Evolutionary conservation across 2,113 vertebrate species (phyloP).

Genomic region (Ptyas mucosa): DNA sequence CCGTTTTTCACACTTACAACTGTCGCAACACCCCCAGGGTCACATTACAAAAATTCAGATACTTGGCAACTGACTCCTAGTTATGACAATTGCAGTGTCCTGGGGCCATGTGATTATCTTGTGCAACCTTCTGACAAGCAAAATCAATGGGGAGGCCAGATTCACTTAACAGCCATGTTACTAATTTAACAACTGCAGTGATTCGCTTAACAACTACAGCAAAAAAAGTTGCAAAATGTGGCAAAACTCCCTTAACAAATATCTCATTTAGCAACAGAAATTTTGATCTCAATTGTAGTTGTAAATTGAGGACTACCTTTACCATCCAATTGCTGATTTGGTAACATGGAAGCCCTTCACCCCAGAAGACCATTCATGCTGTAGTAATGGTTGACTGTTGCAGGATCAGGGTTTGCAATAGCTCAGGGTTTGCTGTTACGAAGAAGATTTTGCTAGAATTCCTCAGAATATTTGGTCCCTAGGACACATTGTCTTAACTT

Average conservation of each 20-base stretch:
- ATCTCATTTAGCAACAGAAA: background rate
- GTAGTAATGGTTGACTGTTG: background rate
- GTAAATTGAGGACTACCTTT: background rate
- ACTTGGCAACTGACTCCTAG: background rate
- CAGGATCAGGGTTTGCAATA: background rate
- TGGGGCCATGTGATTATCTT: background rate
- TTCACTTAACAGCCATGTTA: background rate
- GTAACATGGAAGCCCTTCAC: background rate
- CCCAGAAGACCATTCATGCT: background rate
- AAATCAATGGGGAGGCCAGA: background rate
- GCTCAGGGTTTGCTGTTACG: background rate
- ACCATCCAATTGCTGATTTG: background rate
- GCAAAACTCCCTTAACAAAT: background rate
- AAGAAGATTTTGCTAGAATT: background rate
- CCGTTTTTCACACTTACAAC: background rate
- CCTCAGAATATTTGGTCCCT: background rate
- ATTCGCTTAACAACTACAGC: background rate
- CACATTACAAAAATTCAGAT: background rate
- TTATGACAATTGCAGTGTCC: background rate
- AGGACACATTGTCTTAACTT: background rate
- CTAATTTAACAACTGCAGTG: background rate
- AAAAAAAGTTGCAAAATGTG: background rate
- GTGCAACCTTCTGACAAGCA: background rate
- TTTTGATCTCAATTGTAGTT: background rate
- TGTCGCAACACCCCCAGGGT: background rate